A percentile compares a stretch with the other conserved stretches of the same genome.
Conservation (phyloP, 2,113 vertebrate species). For the Gambusia holbrooki region DNA sequence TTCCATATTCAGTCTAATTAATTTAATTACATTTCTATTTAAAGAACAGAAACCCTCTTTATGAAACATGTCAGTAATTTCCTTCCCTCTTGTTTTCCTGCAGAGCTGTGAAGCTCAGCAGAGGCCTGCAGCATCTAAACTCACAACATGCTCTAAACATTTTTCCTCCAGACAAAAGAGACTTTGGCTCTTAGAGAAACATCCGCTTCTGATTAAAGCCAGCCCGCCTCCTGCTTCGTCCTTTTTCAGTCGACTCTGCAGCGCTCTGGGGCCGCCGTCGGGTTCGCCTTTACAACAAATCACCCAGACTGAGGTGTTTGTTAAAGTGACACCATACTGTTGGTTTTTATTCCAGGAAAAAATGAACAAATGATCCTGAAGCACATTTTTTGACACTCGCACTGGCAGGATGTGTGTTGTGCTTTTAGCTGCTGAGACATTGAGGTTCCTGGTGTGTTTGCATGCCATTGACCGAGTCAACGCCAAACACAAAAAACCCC, state of each 20-base stretch:
- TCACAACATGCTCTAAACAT: conserved; percentile 45
- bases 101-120: not conserved
- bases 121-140: conserved; percentile 30
- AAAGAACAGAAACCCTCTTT: conserved; percentile 6
- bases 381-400: not conserved
- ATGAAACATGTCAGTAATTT: conserved; percentile 10
- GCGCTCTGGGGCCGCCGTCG: conserved; percentile 38
- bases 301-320: conserved; percentile 22
- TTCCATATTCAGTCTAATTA: conserved; percentile 7
- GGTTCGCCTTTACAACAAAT: conserved; percentile 43
- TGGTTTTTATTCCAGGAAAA: not conserved
- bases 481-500: conserved; percentile 31
- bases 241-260: conserved; percentile 53
- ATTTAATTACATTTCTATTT: not conserved
- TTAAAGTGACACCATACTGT: conserved; percentile 25
- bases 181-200: conserved; percentile 52
- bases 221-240: conserved; percentile 49
- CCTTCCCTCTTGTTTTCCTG: conserved; percentile 36
- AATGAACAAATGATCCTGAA: conserved; percentile 2
- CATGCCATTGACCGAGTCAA: conserved; percentile 7
- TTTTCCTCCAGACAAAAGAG: conserved; percentile 45
- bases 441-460: conserved; percentile 21
- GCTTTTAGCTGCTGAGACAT: conserved; percentile 16
- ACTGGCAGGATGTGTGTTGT: not conserved
- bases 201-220: conserved; percentile 69